A percentile compares a stretch with the other conserved stretches of the same genome.
Conservation (phyloP, 2,888 invertebrate species). For the Drosophila parthenogenetica region DNA sequence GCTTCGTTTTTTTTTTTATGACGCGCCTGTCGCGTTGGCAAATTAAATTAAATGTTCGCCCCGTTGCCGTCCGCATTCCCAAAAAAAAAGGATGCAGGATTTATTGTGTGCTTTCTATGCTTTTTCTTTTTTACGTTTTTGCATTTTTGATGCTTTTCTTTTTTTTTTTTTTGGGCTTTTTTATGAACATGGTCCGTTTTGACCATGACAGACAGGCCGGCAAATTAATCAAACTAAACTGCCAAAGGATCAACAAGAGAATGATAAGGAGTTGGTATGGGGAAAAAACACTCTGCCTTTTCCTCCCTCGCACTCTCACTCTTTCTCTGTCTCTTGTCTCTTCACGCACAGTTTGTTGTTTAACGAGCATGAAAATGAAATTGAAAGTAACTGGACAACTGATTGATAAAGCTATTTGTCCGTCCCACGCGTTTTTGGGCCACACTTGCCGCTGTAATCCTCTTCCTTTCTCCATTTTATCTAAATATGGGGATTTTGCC, state of each 20-base stretch:
- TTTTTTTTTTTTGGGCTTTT: slow-evolving; percentile 3
- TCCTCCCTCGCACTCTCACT: background rate
- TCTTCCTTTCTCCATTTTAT: background rate
- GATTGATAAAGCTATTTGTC: slow-evolving; percentile 68
- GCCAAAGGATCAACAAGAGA: slow-evolving; percentile 68
- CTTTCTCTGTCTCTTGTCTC: slow-evolving; percentile 30
- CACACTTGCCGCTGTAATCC: slow-evolving; percentile 7
- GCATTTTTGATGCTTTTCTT: slow-evolving; percentile 45
- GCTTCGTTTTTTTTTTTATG: slow-evolving; percentile 58
- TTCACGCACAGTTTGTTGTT: slow-evolving; percentile 70
- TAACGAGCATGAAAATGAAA: slow-evolving; percentile 78
- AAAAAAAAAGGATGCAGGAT: slow-evolving; percentile 60
- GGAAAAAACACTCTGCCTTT: background rate
- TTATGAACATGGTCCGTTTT: slow-evolving; percentile 30
- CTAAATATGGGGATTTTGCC: background rate
- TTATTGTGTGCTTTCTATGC: slow-evolving; percentile 26
- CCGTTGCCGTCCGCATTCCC: slow-evolving; percentile 20
- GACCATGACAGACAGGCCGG: slow-evolving; percentile 61
- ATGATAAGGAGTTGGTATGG: slow-evolving; percentile 33
- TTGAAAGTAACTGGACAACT: slow-evolving; percentile 70
- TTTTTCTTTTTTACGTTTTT: slow-evolving; percentile 13
- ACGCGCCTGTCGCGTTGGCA: slow-evolving; percentile 53
- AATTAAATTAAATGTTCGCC: slow-evolving; percentile 76
- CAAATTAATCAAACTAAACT: slow-evolving; percentile 79
- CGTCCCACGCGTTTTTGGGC: slow-evolving; percentile 1